Evolutionary conservation across 2,888 invertebrate species (phyloP), one percentile per base, ranked within the genome.

Genomic region (Athalia cordata): DNA sequence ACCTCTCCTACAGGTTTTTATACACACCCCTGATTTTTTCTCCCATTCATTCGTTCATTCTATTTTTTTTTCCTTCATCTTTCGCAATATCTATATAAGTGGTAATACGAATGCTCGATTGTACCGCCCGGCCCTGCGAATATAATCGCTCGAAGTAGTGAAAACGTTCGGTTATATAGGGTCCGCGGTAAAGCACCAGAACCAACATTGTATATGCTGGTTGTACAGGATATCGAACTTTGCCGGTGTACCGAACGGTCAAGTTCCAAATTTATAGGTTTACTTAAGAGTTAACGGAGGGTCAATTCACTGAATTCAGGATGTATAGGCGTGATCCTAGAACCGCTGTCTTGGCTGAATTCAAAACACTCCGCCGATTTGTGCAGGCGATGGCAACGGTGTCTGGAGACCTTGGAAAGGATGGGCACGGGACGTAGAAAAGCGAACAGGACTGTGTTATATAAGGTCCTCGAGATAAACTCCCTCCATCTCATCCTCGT

Each of bases 211-310:
- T 43, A 29, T 50, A 62, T 55, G 55, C 55, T 29, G 29, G 29
- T 29, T 15, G 62, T 62, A 43, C 64, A 13, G 67, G 15, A 15
- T 13, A 29, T 29, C 47, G 47, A 45, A 4, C n/a, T n/a, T 65
- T 9, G 13, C 50, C 52, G 61, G 29, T 29, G 29, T 29, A 29
- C 29, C 29, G 29, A 29, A 29, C 29, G 29, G 77, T 82, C 79
- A 83, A 84, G 82, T 82, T 84, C 80, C 57, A 78, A 82, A 85
- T 83, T 85, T 83, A 83, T 84, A 50, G 81, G 74, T 80, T 81
- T 78, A 76, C 79, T 78, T 72, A 62, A 59, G 52, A 75, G 75
- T 75, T 75, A 75, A 64, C 50, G 62, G 75, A 49, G 75, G 75
- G 75, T 75, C 75, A 52, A 75, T 75, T 75, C 62, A 11, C 59